These are phyloP conservation scores for Hippasteria phrygiana DNA, from an alignment of 53 echinoderm and acorn worm species.

Conservation along the genomic window DNA sequence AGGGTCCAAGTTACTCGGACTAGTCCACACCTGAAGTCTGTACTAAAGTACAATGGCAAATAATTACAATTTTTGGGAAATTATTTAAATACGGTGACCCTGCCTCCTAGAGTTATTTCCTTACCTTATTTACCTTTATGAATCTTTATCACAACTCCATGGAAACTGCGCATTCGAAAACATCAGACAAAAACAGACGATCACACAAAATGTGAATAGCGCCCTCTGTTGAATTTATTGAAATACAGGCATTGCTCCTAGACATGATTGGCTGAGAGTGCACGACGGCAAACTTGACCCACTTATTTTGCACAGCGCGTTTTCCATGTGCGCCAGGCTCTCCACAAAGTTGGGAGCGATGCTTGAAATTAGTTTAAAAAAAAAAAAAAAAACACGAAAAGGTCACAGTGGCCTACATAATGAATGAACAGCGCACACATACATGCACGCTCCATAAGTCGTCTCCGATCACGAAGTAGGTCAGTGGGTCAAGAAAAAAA, in stretches of 20 bases:
- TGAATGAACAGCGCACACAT: background rate
- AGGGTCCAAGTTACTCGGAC: too few species aligned
- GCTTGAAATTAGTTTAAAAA: background rate
- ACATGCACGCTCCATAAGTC: background rate
- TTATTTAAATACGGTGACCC: too few species aligned
- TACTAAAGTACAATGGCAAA: too few species aligned
- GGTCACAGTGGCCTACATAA: too few species aligned
- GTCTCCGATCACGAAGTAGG: conserved; percentile 8
- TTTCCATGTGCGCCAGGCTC: background rate
- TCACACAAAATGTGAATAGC: background rate
- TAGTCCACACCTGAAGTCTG: too few species aligned
- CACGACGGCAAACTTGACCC: background rate
- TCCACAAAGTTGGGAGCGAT: conserved; percentile 1
- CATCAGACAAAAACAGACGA: background rate
- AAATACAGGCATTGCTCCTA: background rate
- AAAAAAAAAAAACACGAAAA: conserved; percentile 18
- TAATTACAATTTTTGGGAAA: too few species aligned
- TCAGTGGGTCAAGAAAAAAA: conserved; percentile 32
- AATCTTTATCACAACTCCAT: background rate
- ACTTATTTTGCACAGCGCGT: background rate
- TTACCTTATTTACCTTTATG: too few species aligned
- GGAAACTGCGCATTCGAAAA: background rate
- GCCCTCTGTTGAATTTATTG: background rate
- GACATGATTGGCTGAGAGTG: background rate
- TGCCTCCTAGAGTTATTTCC: too few species aligned